A percentile compares a stretch with the other conserved stretches of the same genome.
Evolutionary conservation across 2,113 vertebrate genomes (phyloP).

Genomic region (Hippocampus guttulatus): DNA sequence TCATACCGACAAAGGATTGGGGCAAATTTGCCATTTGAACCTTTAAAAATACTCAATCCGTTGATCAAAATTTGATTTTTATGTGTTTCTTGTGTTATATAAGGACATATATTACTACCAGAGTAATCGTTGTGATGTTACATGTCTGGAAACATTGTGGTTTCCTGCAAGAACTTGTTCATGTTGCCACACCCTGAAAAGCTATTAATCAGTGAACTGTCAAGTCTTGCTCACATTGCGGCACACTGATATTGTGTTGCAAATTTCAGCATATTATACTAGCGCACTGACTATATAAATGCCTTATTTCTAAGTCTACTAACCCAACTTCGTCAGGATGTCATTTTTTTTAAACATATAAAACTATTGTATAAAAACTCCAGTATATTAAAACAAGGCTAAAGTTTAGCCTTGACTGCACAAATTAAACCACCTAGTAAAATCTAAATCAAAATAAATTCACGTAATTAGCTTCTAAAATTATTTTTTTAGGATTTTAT

Average conservation of each 20-base stretch:
- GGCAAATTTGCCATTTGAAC: background rate
- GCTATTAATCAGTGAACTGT: background rate
- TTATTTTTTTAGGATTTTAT: too few species aligned
- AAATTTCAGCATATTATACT: background rate
- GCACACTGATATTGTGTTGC: background rate
- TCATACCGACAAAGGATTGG: constrained; percentile 38
- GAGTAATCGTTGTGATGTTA: background rate
- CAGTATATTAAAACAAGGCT: too few species aligned
- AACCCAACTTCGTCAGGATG: too few species aligned
- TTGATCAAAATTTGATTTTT: too few species aligned
- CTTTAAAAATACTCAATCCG: background rate
- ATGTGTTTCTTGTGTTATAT: too few species aligned
- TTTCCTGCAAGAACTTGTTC: background rate
- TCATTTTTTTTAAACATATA: too few species aligned
- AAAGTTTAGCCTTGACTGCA: too few species aligned
- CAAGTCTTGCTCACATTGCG: background rate
- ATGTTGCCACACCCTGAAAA: background rate
- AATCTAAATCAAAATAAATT: too few species aligned
- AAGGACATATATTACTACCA: too few species aligned
- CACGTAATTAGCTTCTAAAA: too few species aligned
- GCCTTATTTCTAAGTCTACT: background rate
- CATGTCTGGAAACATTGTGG: background rate
- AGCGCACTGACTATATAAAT: background rate
- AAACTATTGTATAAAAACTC: too few species aligned
- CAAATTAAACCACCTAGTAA: too few species aligned